Base-by-base conservation (phyloP, 1,140 invertebrate species). In the Marisa cornuarietis region DNA sequence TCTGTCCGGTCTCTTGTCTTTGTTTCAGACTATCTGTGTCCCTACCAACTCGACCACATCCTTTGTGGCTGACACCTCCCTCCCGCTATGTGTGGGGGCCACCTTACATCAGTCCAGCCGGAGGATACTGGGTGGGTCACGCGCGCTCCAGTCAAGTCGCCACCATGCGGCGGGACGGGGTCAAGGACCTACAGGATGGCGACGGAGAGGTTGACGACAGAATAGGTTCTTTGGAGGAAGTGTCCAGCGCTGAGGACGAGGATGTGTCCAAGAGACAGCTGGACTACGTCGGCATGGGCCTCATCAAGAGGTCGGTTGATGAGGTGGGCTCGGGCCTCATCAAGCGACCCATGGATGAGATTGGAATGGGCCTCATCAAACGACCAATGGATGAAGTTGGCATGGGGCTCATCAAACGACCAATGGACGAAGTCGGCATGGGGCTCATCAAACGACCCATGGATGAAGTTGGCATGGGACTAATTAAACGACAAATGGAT, bases 401-500 rank as follows among this genome's bases (percentile, higher is more conserved):
- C 4, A 51, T n/a, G n/a, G 72, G 72, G 11, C 54, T 75, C 0
- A 75, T 75, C 16, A 75, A 75, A 26, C 5, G 72, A 58, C 24
- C 3, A 20, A 10, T 71, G 54, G 76, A 78, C 4, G 49, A 58
- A 54, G n/a, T 75, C 6, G 72, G 72, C 4, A 42, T 18, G 4
- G 71, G 52, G 16, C 42, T 62, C 8, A 61, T 42, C 22, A 80
- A 80, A 16, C 79, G 79, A 61, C 72, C 49, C 11, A 22, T 80
- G 31, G 79, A 80, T 66, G 26, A 68, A 52, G 61, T 80, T 24
- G 79, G 79, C 7, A 31, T 24, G 31, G 73, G 73, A 4, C 62
- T 80, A 10, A 31, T 80, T n/a, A 80, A 80, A 51, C 58, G 63
- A 20, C 26, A 49, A 20, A 14, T 71, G 16, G 71, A 81, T 69